phyloP scores from a whole-genome alignment of 2,113 vertebrate species.

The Andinoacara biseriatus region DNA sequence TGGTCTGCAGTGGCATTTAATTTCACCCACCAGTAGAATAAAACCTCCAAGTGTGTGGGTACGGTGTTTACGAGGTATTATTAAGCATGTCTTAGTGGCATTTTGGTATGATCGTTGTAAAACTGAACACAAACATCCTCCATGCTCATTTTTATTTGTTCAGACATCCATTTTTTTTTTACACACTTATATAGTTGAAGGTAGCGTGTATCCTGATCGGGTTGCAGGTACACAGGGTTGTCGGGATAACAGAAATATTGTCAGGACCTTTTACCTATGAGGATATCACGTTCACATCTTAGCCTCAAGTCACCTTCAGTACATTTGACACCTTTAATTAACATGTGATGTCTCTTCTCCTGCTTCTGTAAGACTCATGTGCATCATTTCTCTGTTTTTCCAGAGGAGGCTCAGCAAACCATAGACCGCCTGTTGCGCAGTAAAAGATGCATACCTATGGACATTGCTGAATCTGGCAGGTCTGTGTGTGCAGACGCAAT shows the following conservation, averaged over 20 bases:
- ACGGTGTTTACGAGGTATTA: slow-evolving; percentile 9
- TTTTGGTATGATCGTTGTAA: neutral
- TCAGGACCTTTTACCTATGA: neutral
- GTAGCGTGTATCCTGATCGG: neutral
- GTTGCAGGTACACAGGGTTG: neutral
- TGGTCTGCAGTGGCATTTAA: slow-evolving; percentile 18
- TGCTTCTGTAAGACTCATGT: neutral
- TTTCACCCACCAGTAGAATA: slow-evolving; percentile 25
- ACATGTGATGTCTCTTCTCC: neutral
- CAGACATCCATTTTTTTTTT: neutral
- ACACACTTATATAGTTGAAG: neutral
- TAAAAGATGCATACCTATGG: slow-evolving; percentile 73
- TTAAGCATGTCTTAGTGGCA: neutral
- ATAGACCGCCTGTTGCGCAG: slow-evolving; percentile 79
- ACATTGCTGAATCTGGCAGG: slow-evolving; percentile 81
- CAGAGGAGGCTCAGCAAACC: slow-evolving; percentile 84
- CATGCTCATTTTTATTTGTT: neutral
- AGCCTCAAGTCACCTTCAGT: neutral
- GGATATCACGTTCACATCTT: neutral
- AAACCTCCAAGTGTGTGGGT: neutral
- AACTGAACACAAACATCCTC: neutral
- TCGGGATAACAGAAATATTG: neutral
- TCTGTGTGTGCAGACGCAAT: slow-evolving; percentile 50
- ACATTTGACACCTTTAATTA: neutral
- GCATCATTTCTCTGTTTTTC: slow-evolving; percentile 21